Evolutionary conservation across 2,888 invertebrate genomes (phyloP), one percentile per base, ranked within the genome.

Genomic region (Drymonia ruficornis): DNA sequence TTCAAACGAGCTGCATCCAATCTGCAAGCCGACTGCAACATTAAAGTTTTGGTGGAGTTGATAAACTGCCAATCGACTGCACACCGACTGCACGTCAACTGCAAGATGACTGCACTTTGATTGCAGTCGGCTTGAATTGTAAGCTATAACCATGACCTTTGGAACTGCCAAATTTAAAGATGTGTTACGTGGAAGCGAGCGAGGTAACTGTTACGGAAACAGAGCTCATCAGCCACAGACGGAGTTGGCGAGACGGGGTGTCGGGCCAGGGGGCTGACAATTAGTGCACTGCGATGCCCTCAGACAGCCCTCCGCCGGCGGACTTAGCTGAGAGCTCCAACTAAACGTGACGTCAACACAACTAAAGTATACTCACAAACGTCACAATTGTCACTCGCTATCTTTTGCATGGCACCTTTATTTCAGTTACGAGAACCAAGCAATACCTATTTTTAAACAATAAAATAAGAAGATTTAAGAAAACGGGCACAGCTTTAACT

Each of bases 251-350:
- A 62, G 61, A 70, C 58, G 61, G 60, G 56, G 63, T 65, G 63
- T 67, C 63, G 67, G 58, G 65, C 66, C 72, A 74, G 72, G 70
- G 57, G 65, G 65, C 76, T 80, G 82, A 83, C 86, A 87, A 87
- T 87, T 84, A 87, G 83, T 73, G 79, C 79, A 74, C 76, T 76
- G 74, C 65, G 73, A 71, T 65, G 73, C 74, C 74, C 84, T 85
- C 80, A 84, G 84, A 84, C 86, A 72, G 74, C 78, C 67, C 83
- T 84, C 78, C 72, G 72, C 67, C 74, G 60, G 45, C 50, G 47
- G 63, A 72, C 70, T 67, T 76, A 74, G 56, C n/a, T 47, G 15
- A 31, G 54, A 69, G 72, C 71, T 69, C 72, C 69, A 76, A 79
- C 80, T 80, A 83, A 82, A 83, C 78, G 79, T 74, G 76, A 78